Percentiles rank a stretch among this genome's conserved stretches.
These are phyloP conservation scores for Pollimyrus isidori DNA, from an alignment of 2,113 vertebrate species.

Conservation along the genomic window DNA sequence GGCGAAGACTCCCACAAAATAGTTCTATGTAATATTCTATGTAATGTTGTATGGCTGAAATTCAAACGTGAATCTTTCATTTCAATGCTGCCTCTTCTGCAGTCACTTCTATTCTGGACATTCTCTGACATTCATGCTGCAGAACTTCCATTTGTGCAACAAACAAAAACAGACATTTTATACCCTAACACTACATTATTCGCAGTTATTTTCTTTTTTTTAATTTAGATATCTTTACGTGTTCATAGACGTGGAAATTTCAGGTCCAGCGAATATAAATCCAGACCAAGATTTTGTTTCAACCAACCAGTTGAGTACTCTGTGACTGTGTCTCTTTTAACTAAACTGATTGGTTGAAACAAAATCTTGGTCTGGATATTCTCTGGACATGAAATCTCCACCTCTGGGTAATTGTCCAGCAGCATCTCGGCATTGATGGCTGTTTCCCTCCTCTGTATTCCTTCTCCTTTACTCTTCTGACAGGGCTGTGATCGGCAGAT, in stretches of 20 bases:
- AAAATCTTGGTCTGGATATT: too few relatives aligned
- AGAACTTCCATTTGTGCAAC: background rate
- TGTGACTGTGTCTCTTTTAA: too few relatives aligned
- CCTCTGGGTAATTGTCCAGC: background rate
- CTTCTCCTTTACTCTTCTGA: background rate
- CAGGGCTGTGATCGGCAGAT: conserved; percentile 97
- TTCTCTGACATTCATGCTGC: background rate
- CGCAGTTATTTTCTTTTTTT: background rate
- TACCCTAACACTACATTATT: background rate
- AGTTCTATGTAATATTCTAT: conserved; percentile 55
- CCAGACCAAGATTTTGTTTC: too few relatives aligned
- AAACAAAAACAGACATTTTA: background rate
- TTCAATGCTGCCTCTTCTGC: background rate
- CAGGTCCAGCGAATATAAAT: too few relatives aligned
- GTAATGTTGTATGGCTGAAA: background rate
- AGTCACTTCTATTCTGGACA: background rate
- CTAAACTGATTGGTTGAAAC: too few relatives aligned
- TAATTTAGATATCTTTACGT: background rate
- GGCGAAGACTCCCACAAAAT: conserved; percentile 89
- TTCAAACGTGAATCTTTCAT: background rate
- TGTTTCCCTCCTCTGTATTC: background rate
- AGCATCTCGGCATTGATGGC: background rate
- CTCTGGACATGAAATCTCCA: too few relatives aligned
- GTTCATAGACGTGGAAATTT: too few relatives aligned
- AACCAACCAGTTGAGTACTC: too few relatives aligned